Conservation (phyloP, 2,888 invertebrate genomes). For the Kryphioiulus occultus region DNA sequence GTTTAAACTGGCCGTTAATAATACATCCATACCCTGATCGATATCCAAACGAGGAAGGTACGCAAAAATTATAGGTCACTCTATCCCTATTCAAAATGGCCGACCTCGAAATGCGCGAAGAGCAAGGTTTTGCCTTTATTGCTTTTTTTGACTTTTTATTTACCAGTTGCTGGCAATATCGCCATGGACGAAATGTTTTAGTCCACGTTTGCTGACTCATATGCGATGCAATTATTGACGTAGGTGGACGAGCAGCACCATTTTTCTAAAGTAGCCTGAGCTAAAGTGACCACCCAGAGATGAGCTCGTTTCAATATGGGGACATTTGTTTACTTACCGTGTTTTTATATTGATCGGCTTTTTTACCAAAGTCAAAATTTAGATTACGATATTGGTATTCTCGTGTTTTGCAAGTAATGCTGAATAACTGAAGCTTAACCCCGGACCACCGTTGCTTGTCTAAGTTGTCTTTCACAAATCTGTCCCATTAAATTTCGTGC, state of each 20-base stretch:
- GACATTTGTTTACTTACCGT: background rate
- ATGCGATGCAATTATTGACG: background rate
- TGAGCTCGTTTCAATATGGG: background rate
- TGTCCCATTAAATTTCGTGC: no score
- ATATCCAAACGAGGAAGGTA: slow-evolving; percentile 28
- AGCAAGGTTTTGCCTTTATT: slow-evolving; percentile 12
- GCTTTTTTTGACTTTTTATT: background rate
- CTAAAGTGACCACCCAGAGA: background rate
- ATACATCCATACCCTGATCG: background rate
- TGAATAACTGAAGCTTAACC: background rate
- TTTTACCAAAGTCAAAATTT: background rate
- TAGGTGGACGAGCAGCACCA: background rate
- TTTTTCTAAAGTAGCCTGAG: background rate
- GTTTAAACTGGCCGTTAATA: slow-evolving; percentile 43
- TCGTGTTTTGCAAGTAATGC: slow-evolving; percentile 12
- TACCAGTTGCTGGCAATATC: background rate
- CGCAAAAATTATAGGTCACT: slow-evolving; percentile 14
- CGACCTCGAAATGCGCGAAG: background rate
- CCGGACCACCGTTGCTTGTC: background rate
- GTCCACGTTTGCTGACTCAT: background rate
- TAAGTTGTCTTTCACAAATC: no score
- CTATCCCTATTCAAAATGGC: background rate
- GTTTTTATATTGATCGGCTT: background rate
- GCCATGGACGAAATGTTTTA: background rate
- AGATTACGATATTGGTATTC: background rate